Evolutionary conservation across 2,888 invertebrate genomes (phyloP).

Genomic region (Drosophila ezoana): DNA sequence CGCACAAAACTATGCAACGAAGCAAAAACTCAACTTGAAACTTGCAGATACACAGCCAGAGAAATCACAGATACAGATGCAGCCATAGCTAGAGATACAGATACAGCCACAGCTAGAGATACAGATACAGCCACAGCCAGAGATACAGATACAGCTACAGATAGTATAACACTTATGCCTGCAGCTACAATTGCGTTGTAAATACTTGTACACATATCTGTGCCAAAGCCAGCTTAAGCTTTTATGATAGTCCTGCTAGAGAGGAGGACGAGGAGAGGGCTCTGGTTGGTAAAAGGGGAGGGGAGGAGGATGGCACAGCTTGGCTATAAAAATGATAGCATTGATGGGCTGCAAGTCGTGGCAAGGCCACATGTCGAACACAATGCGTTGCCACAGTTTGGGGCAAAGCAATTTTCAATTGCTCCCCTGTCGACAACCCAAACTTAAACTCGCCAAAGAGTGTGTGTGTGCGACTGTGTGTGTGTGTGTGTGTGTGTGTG

Average conservation of each 20-base stretch:
- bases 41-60: slow-evolving; percentile 28
- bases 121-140: slow-evolving; percentile 6
- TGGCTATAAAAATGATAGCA: slow-evolving; percentile 31
- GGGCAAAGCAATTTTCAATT: slow-evolving; percentile 35
- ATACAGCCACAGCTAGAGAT: neutral
- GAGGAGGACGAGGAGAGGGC: neutral
- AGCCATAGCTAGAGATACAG: slow-evolving; percentile 14
- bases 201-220: slow-evolving; percentile 27
- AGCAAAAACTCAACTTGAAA: slow-evolving; percentile 43
- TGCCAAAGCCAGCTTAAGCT: slow-evolving; percentile 45
- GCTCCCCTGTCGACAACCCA: slow-evolving; percentile 7
- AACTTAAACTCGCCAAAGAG: slow-evolving; percentile 5
- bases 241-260: slow-evolving; percentile 17
- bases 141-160: slow-evolving; percentile 16
- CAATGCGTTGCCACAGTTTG: slow-evolving; percentile 1
- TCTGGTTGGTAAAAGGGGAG: neutral
- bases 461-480: neutral
- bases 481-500: neutral
- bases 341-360: slow-evolving; percentile 19
- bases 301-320: slow-evolving; percentile 17
- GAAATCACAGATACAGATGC: slow-evolving; percentile 17
- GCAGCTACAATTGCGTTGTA: slow-evolving; percentile 29
- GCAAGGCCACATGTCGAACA: slow-evolving; percentile 27
- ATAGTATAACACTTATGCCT: slow-evolving; percentile 12
- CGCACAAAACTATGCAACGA: slow-evolving; percentile 48